Evolutionary conservation across 2,888 invertebrate genomes (phyloP), one percentile per base, ranked within the genome.

Genomic region (Agrotis segetum): DNA sequence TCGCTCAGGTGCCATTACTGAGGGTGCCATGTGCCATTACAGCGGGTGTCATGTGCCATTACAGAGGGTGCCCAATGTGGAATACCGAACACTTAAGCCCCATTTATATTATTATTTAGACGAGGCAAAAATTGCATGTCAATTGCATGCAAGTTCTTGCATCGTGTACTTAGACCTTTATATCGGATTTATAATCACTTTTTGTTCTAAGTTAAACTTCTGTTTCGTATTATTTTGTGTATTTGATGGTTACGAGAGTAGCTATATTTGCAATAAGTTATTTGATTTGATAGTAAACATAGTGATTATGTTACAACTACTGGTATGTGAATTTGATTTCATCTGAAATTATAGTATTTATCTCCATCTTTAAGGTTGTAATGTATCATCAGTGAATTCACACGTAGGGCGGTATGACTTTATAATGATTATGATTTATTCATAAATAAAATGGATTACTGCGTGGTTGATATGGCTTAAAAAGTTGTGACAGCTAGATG

Each of bases 281-380:
- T 65, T 74, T 68, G 56, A 50, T 69, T 75, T 80, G 62, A 53
- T 63, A 55, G 7, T 63, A 77, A 74, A 74, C 6, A 67, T 17
- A 74, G 47, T 80, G 50, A 77, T 77, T 63, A 67, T 21, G 34
- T 67, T 65, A 66, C 59, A 59, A 76, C 76, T 76, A 78, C 71
- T 76, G 62, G 11, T 59, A 52, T 58, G 17, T 66, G 46, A 59
- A 21, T 60, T 55, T 49, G 19, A 75, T 55, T 60, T 63, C 59
- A 63, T 63, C 16, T 55, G 44, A 59, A 59, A 78, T 63, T 60
- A 62, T 63, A 46, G 29, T 78, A 58, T 50, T 59, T 62, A 53
- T 46, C 11, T 71, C 2, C 34, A 44, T 40, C 4, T 53, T 59
- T 50, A 47, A 52, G 34, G n/a, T 49, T 67, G 16, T 53, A 59